Evolutionary conservation across 2,888 invertebrate species (phyloP).

Genomic region (Leptopilina myrica): DNA sequence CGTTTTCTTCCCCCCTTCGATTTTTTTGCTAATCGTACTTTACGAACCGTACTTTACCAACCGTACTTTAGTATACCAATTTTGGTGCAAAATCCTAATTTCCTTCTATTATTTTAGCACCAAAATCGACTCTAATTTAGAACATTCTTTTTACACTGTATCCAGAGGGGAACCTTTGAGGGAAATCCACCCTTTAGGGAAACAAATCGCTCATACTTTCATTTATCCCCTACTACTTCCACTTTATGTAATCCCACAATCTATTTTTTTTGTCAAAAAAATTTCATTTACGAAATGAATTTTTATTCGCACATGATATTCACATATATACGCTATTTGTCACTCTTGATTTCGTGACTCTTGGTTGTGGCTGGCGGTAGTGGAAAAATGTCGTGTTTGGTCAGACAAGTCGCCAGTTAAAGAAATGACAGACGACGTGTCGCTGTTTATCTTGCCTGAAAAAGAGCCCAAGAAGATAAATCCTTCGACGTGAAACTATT

Average conservation of each 20-base stretch:
- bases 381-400: slow-evolving; percentile 41
- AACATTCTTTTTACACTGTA: too few relatives aligned
- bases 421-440: slow-evolving; percentile 41
- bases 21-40: too few relatives aligned
- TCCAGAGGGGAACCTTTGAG: too few relatives aligned
- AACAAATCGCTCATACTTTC: slow-evolving; percentile 49
- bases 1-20: slow-evolving; percentile 40
- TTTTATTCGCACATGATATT: neutral
- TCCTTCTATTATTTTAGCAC: too few relatives aligned
- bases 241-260: slow-evolving; percentile 55
- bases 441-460: slow-evolving; percentile 36
- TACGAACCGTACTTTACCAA: too few relatives aligned
- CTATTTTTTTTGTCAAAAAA: neutral
- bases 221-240: slow-evolving; percentile 31
- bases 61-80: too few relatives aligned
- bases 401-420: slow-evolving; percentile 39
- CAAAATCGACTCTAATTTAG: too few relatives aligned
- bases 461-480: slow-evolving; percentile 32
- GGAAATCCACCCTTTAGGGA: slow-evolving; percentile 54
- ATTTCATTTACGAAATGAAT: too few relatives aligned
- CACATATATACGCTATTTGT: slow-evolving; percentile 9
- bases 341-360: slow-evolving; percentile 10
- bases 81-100: too few relatives aligned
- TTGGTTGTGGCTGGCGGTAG: slow-evolving; percentile 2
- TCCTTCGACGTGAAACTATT: slow-evolving; percentile 15